Evolutionary conservation across 2,797 vertebrate genomes (phyloP), one percentile per base, ranked within the genome.

Genomic region (Anolis apletophallus): DNA sequence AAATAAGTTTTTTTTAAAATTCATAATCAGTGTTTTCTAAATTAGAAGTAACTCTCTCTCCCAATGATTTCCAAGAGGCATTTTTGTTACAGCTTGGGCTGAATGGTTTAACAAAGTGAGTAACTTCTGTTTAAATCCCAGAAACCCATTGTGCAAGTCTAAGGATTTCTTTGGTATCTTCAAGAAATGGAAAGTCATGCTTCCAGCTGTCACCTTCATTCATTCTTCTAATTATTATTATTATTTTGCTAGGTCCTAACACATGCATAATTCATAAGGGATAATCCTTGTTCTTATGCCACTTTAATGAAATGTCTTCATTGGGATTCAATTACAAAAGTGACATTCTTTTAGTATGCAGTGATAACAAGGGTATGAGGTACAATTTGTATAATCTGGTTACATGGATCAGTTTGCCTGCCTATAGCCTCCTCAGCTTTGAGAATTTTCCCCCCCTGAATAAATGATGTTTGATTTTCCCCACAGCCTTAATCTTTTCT

Each of bases 201-300:
- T 90, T 92, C 92, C 88, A 84, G 89, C 91, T 93, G 91, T 90
- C 96, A 93, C 80, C 85, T 84, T 92, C 67, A 83, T 40, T 79
- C 92, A 91, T 84, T 82, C 87, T 84, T 91, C 34, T 94, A 90
- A 93, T 95, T 94, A 94, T 95, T 91, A 94, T 84, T 83, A 78
- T 90, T 92, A 78, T 85, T 96, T 96, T 96, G 94, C 94, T 90
- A 91, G 95, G 90, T 93, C 91, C 92, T 87, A 74, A 93, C 94
- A 93, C 93, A 95, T 95, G 96, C 96, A 96, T 96, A 96, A 96
- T 95, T 95, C 94, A 96, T 95, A 95, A 95, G 84, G 87, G 90
- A 83, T 95, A 96, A 96, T 95, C 94, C 94, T 93, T 92, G 91
- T 94, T 94, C 80, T 55, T 93, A 87, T 95, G 95, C 95, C 95